Percentiles rank a stretch among this genome's conserved stretches.
Evolutionary conservation across 2,888 invertebrate genomes (phyloP).

Genomic region (Drosophila prolongata): DNA sequence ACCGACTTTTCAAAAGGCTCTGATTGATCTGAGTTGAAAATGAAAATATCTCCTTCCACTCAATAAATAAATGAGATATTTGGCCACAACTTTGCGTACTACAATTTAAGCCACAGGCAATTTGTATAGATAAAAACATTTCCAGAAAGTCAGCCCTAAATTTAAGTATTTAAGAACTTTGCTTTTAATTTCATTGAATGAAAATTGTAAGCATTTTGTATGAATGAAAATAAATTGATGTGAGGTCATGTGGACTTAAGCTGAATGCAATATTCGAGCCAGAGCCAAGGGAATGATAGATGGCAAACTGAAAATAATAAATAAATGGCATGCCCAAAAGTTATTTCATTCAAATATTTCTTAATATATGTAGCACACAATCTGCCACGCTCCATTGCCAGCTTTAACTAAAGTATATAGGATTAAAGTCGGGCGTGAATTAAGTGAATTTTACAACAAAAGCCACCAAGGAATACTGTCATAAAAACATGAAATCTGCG

Average conservation of each 20-base stretch:
- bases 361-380: constrained; percentile 7
- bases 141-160: neutral
- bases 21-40: constrained; percentile 1
- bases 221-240: constrained; percentile 21
- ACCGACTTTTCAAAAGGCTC: constrained; percentile 24
- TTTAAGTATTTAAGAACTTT: constrained; percentile 6
- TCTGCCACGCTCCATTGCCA: constrained; percentile 19
- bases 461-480: constrained; percentile 28
- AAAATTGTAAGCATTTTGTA: constrained; percentile 11
- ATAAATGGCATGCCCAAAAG: constrained; percentile 17
- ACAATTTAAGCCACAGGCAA: neutral
- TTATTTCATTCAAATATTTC: constrained; percentile 23
- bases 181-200: constrained; percentile 14
- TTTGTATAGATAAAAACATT: constrained; percentile 5
- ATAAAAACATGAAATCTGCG: constrained; percentile 42
- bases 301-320: constrained; percentile 16
- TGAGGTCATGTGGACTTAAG: constrained; percentile 27
- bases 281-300: constrained; percentile 12
- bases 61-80: constrained; percentile 9
- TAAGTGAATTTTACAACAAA: constrained; percentile 15
- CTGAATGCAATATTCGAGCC: constrained; percentile 5
- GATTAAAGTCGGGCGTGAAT: constrained; percentile 20
- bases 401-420: constrained; percentile 9
- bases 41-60: neutral
- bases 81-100: neutral